phyloP scores from a whole-genome alignment of 37 sponge, comb jelly and placozoan genomes.

The Halichondria panicea region DNA sequence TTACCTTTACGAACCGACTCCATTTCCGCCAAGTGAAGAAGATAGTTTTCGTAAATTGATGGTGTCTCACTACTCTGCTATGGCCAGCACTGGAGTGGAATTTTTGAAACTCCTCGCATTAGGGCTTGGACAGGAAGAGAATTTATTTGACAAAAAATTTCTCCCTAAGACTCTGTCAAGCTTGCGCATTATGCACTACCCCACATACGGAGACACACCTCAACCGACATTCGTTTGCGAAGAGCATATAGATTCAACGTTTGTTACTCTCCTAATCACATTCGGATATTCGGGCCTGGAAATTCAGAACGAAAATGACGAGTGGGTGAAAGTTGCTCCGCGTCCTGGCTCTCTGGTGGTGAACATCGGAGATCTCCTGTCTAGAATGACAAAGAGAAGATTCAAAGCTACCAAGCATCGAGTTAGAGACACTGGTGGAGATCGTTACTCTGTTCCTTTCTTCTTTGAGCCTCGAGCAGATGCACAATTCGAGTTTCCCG shows the following conservation, averaged over 20 bases:
- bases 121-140: constrained; percentile 34
- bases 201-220: no score
- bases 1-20: constrained; percentile 44
- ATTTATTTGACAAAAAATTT: constrained; percentile 21
- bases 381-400: constrained; percentile 28
- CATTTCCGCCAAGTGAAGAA: constrained; percentile 6
- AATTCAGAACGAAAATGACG: constrained; percentile 19
- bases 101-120: constrained; percentile 25
- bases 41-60: constrained; percentile 9
- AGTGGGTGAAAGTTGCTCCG: constrained; percentile 30
- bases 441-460: constrained; percentile 59
- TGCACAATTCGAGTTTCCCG: constrained; percentile 43
- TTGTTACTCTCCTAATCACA: constrained; percentile 57
- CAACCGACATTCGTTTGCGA: constrained; percentile 37
- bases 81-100: constrained; percentile 36
- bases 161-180: constrained; percentile 42
- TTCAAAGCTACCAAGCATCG: constrained; percentile 62
- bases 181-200: constrained; percentile 56
- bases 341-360: constrained; percentile 48
- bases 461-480: constrained; percentile 52
- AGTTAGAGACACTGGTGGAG: constrained; percentile 39
- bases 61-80: constrained; percentile 8
- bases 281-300: constrained; percentile 43
- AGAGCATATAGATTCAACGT: constrained; percentile 38
- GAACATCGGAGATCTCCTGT: constrained; percentile 48